A percentile compares a stretch with the other conserved stretches of the same genome.
phyloP scores from a whole-genome alignment of 1,140 invertebrate species.

The Lepidotrigona ventralis region DNA sequence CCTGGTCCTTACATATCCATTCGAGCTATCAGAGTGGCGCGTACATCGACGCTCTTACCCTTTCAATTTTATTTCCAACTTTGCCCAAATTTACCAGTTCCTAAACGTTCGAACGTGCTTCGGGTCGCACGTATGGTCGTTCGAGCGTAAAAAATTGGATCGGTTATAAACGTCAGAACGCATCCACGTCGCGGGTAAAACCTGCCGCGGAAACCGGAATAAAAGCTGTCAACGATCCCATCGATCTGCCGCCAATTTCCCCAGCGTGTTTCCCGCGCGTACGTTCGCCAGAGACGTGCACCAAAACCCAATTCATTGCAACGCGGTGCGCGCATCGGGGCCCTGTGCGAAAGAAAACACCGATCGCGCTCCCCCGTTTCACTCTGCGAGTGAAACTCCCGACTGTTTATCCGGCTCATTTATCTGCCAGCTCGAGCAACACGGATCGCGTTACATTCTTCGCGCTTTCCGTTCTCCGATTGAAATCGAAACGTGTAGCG shows the following conservation, averaged over 20 bases:
- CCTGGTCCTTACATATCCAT: too few relatives aligned
- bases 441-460: not conserved
- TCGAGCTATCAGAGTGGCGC: too few relatives aligned
- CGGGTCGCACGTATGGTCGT: not conserved
- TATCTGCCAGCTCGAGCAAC: not conserved
- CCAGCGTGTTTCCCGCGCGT: not conserved
- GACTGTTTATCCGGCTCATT: slow-evolving; percentile 13
- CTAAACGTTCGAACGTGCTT: slow-evolving; percentile 1
- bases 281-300: not conserved
- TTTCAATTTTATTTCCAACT: not conserved
- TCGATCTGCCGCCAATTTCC: slow-evolving; percentile 25
- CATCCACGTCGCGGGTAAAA: not conserved
- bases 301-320: slow-evolving; percentile 9
- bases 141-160: slow-evolving; percentile 16
- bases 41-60: too few relatives aligned
- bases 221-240: slow-evolving; percentile 24
- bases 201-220: slow-evolving; percentile 6
- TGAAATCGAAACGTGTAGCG: not conserved
- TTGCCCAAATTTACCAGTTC: not conserved
- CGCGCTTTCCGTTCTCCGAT: not conserved
- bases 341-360: not conserved
- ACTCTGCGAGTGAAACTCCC: not conserved
- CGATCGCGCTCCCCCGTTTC: too few relatives aligned
- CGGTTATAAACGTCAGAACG: slow-evolving; percentile 28
- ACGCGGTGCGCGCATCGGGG: not conserved